Evolutionary conservation across 2,888 invertebrate genomes (phyloP).

Genomic region (Idaea straminata): DNA sequence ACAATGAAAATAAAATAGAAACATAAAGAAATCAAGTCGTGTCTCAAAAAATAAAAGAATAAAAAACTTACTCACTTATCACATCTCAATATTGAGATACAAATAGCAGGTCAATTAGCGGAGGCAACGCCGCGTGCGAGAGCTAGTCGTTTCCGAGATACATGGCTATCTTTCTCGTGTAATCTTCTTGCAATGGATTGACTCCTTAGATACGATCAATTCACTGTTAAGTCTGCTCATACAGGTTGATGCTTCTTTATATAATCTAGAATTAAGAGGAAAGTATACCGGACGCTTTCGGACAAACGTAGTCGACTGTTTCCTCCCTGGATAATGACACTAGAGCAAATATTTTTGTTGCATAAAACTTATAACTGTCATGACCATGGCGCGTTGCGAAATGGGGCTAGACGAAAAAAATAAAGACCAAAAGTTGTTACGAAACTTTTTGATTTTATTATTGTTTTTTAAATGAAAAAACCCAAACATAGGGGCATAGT

Average conservation of each 20-base stretch:
- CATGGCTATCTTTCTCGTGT: neutral
- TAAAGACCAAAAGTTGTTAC: too few relatives aligned
- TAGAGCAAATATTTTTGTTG: too few relatives aligned
- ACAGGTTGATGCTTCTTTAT: neutral
- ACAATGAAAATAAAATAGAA: slow-evolving; percentile 4
- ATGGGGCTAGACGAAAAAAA: too few relatives aligned
- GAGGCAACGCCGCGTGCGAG: slow-evolving; percentile 1
- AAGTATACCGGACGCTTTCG: too few relatives aligned
- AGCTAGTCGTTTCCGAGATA: neutral
- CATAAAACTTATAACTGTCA: too few relatives aligned
- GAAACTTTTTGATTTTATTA: too few relatives aligned
- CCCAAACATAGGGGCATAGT: too few relatives aligned
- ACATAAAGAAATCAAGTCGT: slow-evolving; percentile 2
- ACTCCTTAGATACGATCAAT: neutral
- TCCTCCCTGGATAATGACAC: too few relatives aligned
- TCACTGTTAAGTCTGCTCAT: neutral
- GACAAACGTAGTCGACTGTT: too few relatives aligned
- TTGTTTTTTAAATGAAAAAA: too few relatives aligned
- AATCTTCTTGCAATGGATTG: neutral
- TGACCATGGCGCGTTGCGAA: too few relatives aligned
- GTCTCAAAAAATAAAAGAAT: slow-evolving; percentile 9
- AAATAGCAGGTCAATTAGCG: neutral
- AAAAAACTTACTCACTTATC: neutral
- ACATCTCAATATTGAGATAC: neutral
- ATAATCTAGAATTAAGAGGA: too few relatives aligned